A percentile compares a stretch with the other conserved stretches of the same genome.
phyloP scores from a whole-genome alignment of 2,888 invertebrate species.

The Plemyria rubiginata region DNA sequence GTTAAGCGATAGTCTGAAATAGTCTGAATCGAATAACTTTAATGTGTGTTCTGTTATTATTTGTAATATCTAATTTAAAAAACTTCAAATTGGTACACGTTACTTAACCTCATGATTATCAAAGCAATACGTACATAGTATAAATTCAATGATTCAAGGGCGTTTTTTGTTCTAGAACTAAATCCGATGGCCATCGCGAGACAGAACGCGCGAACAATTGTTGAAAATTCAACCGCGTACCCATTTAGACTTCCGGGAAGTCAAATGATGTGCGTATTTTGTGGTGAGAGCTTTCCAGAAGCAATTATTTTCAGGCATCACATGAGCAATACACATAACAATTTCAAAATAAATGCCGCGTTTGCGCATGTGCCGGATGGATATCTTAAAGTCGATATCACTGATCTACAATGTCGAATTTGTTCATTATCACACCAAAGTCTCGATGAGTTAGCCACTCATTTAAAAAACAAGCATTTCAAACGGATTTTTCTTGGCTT shows the following conservation, averaged over 20 bases:
- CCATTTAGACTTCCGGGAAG: constrained; percentile 69
- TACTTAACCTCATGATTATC: too few species aligned
- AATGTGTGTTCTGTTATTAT: too few species aligned
- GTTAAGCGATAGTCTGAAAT: too few species aligned
- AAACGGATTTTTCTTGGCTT: constrained; percentile 50
- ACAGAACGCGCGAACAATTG: constrained; percentile 66
- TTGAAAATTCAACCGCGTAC: constrained; percentile 67
- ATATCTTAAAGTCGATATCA: constrained; percentile 61
- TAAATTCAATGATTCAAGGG: constrained; percentile 13
- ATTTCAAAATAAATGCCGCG: constrained; percentile 43
- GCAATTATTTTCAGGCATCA: constrained; percentile 50
- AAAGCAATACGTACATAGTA: too few species aligned
- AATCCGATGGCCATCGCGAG: constrained; percentile 65
- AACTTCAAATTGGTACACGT: too few species aligned
- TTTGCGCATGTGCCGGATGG: constrained; percentile 47
- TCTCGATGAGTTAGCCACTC: constrained; percentile 51
- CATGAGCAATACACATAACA: constrained; percentile 49
- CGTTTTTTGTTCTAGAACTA: constrained; percentile 73
- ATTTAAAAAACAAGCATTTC: constrained; percentile 53
- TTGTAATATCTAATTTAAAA: too few species aligned
- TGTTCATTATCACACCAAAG: constrained; percentile 50
- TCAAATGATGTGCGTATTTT: constrained; percentile 67
- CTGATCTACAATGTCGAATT: constrained; percentile 60
- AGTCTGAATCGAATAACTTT: too few species aligned
- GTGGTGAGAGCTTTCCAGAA: constrained; percentile 59